phyloP scores from a whole-genome alignment of 2,113 vertebrate genomes.

The Abramis brama region DNA sequence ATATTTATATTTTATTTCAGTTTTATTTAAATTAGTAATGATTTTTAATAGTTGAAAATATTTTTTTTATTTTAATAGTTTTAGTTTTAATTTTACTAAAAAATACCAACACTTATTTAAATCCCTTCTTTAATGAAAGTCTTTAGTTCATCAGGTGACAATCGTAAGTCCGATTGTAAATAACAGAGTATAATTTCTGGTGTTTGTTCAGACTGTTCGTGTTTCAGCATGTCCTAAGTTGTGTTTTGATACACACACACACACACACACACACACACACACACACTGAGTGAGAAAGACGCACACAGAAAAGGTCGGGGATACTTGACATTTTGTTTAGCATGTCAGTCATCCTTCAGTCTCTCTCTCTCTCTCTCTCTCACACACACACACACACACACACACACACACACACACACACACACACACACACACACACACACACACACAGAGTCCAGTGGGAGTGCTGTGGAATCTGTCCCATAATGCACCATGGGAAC shows the following conservation, averaged over 20 bases:
- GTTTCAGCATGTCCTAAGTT: background rate
- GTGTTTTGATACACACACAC: conserved; percentile 11
- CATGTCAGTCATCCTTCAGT: conserved; percentile 26
- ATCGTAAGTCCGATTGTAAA: background rate
- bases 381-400: background rate
- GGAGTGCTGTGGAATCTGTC: conserved; percentile 33
- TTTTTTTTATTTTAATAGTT: background rate
- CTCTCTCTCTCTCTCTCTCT: background rate
- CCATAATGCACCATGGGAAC: conserved; percentile 40
- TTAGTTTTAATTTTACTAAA: background rate
- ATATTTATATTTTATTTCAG: background rate
- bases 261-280: conserved; percentile 15
- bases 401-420: background rate
- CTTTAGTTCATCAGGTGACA: background rate
- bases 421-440: background rate
- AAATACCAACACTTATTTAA: background rate
- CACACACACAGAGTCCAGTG: conserved; percentile 24
- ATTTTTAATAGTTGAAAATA: no score
- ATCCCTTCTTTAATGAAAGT: background rate
- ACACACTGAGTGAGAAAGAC: background rate
- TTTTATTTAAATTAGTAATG: no score
- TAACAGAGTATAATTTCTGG: background rate
- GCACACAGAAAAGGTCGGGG: background rate
- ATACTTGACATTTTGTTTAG: conserved; percentile 19
- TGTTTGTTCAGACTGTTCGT: background rate